Base-by-base conservation (phyloP, 2,797 vertebrate species). In the Orestias chungarensis region DNA sequence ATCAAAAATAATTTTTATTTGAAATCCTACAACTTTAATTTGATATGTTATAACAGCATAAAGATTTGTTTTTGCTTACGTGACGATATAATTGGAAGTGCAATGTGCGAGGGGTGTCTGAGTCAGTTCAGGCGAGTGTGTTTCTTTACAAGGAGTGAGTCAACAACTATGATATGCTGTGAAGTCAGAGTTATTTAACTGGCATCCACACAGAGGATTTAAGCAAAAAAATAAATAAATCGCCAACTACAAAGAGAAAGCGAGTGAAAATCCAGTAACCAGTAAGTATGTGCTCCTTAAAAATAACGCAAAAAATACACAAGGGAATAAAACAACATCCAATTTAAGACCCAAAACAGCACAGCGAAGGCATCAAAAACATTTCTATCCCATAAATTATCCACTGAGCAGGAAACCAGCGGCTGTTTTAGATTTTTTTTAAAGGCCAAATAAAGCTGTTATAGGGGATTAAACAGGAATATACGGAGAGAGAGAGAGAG, bases 341-440 rank as follows among this genome's bases (percentile, higher is more conserved):
- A 76, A 68, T 76, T 80, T 47, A 57, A 64, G 35, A 79, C 25
- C n/a, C 73, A 70, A 79, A 75, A 66, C 2, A 49, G 70, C 35
- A 57, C 40, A 15, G 25, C 27, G 38, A 66, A 75, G 54, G 57
- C 77, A 50, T 74, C 46, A 71, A 65, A 66, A 79, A 76, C 61
- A 74, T 80, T 66, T 31, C 40, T 23, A 14, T 57, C 17, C 43
- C 46, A 75, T 85, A 40, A 81, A 81, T 87, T 59, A 83, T 74
- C 44, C 62, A 80, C 61, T 17, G 29, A 18, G 69, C 46, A 71
- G 64, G 49, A 43, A 25, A 50, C 73, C 67, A 4, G 17, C 71
- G 55, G 68, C 31, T 15, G 29, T 42, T 72, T 27, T 66, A 73
- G 47, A 73, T 75, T 46, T 66, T 80, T n/a, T 74, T 64, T 50